A percentile compares a stretch with the other conserved stretches of the same genome.
phyloP scores from a whole-genome alignment of 2,888 invertebrate genomes.

The Habroteleia sp. region DNA sequence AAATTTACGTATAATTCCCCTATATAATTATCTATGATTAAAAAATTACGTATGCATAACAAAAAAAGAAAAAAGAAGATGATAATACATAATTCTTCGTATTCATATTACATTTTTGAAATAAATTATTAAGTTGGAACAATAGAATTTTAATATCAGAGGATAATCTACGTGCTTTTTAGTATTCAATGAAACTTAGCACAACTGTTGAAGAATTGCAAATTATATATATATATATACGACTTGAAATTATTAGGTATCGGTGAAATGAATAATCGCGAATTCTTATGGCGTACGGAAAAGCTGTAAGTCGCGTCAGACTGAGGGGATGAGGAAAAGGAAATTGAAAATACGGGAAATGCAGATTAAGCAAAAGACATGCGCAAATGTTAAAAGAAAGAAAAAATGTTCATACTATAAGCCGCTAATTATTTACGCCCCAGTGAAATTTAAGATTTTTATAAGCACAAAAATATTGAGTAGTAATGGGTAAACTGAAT shows the following conservation, averaged over 20 bases:
- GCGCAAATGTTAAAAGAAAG: conserved; percentile 25
- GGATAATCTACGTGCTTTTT: conserved; percentile 48
- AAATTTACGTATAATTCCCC: too few species aligned
- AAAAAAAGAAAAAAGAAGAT: too few species aligned
- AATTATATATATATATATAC: too few species aligned
- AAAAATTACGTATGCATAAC: too few species aligned
- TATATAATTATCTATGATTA: too few species aligned
- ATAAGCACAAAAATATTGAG: conserved; percentile 39
- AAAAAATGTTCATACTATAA: conserved; percentile 33
- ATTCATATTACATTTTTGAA: too few species aligned
- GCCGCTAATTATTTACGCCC: conserved; percentile 57
- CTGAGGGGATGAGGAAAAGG: conserved; percentile 9
- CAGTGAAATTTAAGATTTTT: conserved; percentile 38
- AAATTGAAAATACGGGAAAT: conserved; percentile 53
- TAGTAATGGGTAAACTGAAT: too few species aligned
- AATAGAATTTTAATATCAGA: conserved; percentile 52
- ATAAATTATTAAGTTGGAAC: conserved; percentile 46
- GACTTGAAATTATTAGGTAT: conserved; percentile 52
- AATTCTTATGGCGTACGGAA: conserved; percentile 46
- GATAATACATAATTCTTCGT: too few species aligned
- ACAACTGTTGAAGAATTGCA: conserved; percentile 42
- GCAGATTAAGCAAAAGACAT: conserved; percentile 35
- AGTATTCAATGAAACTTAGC: conserved; percentile 53
- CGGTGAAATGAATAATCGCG: conserved; percentile 51
- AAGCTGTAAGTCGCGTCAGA: conserved; percentile 47